Evolutionary conservation across 37 sponge, comb jelly and placozoan genomes (phyloP).

Genomic region (Geodia barretti): DNA sequence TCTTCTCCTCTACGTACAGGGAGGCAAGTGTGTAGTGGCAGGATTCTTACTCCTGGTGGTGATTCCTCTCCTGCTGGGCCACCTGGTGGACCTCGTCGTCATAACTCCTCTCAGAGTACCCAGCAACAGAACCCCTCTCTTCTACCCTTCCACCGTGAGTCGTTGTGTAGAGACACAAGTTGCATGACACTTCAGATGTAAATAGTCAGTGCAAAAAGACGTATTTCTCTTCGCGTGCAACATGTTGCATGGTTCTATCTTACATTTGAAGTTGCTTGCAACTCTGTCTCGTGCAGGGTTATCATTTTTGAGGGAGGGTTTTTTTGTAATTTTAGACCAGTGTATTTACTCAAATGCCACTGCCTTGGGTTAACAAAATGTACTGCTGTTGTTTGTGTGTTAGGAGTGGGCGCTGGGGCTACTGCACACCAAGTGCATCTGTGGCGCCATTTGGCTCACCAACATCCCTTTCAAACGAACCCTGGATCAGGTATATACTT

Average conservation of each 20-base stretch:
- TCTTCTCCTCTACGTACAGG: constrained; percentile 37
- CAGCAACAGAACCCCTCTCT: constrained; percentile 82
- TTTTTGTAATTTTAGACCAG: too few relatives aligned
- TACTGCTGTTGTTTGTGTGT: constrained; percentile 3
- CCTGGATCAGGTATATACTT: constrained; percentile 72
- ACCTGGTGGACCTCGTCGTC: constrained; percentile 84
- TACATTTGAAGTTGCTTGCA: too few relatives aligned
- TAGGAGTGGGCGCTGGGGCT: constrained; percentile 98
- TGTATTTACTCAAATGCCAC: too few relatives aligned
- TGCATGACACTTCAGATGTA: not conserved
- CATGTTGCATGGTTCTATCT: not conserved
- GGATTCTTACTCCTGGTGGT: constrained; percentile 76
- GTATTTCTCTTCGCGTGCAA: not conserved
- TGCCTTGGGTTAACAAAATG: not conserved
- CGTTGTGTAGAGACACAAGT: not conserved
- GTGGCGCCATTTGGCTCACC: constrained; percentile 92
- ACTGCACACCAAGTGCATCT: constrained; percentile 88
- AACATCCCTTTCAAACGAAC: constrained; percentile 78
- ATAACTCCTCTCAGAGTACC: constrained; percentile 90
- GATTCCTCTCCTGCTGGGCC: constrained; percentile 90
- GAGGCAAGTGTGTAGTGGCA: constrained; percentile 74
- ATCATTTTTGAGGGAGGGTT: too few relatives aligned
- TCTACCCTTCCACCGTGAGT: constrained; percentile 85
- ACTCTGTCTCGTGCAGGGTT: too few relatives aligned
- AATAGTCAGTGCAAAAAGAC: not conserved